Evolutionary conservation across 2,888 invertebrate species (phyloP), one percentile per base, ranked within the genome.

Genomic region (Eristalis pertinax): DNA sequence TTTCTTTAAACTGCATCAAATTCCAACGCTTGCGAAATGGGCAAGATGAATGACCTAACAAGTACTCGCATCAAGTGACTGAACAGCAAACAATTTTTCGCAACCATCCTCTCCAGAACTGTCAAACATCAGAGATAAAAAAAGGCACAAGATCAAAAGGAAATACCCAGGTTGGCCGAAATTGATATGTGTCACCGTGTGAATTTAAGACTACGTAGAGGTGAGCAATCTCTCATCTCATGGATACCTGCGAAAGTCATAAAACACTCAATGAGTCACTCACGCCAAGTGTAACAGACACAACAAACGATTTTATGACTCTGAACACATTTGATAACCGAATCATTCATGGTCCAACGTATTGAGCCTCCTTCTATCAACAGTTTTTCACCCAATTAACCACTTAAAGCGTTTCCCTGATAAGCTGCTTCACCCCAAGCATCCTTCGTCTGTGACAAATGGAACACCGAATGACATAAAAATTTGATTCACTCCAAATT

Each of bases 401-500:
- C 19, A 50, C 19, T 50, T 50, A 50, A 50, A 50, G 19, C 50
- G n/a, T 50, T 50, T 19, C 19, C 50, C 50, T 19, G 50, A n/a
- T n/a, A 50, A n/a, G 50, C 19, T 7, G 19, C 2, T 19, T 19
- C n/a, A n/a, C 50, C 19, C 19, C 19, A 19, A 50, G 50, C 50
- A 50, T 50, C 50, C 50, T 50, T 50, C 19, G 43, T 50, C 50
- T 22, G 22, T 4, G 19, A 38, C 41, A 35, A 32, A 32, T 32
- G 32, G 32, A 32, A 32, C 41, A 63, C 62, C 35, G 26, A 69
- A 10, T 19, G 22, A 11, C 62, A 69, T 63, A 65, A 73, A 80
- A 64, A 22, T 43, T 63, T 72, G 72, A 84, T 83, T 82, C 64
- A 62, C 60, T 41, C 35, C 63, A 35, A 38, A 82, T 67, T 75